Base-by-base conservation (phyloP, 2,797 vertebrate species). In the Catharus ustulatus region DNA sequence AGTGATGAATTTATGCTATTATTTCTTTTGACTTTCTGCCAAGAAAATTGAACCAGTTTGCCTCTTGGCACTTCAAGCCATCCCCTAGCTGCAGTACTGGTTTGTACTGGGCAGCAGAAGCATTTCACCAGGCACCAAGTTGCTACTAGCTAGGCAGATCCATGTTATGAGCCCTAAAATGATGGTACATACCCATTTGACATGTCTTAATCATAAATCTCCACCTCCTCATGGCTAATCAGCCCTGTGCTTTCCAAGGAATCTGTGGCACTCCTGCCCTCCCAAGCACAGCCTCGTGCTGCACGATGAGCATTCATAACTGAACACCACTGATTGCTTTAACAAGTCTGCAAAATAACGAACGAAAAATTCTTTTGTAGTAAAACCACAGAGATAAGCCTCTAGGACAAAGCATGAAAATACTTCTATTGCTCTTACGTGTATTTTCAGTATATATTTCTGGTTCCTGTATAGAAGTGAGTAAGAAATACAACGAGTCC, bases 291-390 rank as follows among this genome's bases (percentile, higher is more conserved):
- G 75, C 63, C 63, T 90, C 4, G 2, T 43, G 72, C 16, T 42
- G 55, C 82, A 54, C 1, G 4, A 78, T 18, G 13, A 91, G 69
- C 26, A 6, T 52, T 79, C 14, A 13, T 72, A 63, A 83, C 87
- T 48, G 92, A 78, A 23, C 38, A 69, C 21, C 79, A 63, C 49
- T 91, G 92, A 92, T 93, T 96, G 86, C 86, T 93, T 94, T 97
- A 93, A 81, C 55, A 85, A 92, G 74, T 83, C 78, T 92, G 83
- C 95, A 92, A 84, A 95, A 96, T 75, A 96, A 88, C 69, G 77
- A 94, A 94, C 30, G 29, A 89, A 92, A 96, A 92, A 68, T n/a
- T 68, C 34, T 86, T 68, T 91, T 76, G 45, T 72, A 48, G 34
- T 77, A 63, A 79, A 93, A 84, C 64, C n/a, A 49, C 66, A 90